These are phyloP conservation scores for Phanerotoma sp. DNA, from an alignment of 2,888 invertebrate genomes.

Conservation along the genomic window DNA sequence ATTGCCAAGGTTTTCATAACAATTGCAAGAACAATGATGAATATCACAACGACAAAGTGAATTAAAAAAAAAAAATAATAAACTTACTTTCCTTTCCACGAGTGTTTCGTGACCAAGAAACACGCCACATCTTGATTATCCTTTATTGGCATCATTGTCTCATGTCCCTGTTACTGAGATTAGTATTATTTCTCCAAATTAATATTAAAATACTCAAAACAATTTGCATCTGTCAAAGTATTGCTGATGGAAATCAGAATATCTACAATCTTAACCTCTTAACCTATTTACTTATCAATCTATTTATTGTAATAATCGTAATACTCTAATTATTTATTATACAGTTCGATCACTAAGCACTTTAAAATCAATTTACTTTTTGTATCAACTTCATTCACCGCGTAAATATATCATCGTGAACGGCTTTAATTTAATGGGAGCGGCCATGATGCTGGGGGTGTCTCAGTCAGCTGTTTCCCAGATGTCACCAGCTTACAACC, in stretches of 20 bases:
- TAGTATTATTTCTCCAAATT: slow-evolving; percentile 21
- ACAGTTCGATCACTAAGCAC: slow-evolving; percentile 5
- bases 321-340: slow-evolving; percentile 2
- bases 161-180: slow-evolving; percentile 56
- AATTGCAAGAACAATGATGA: not conserved
- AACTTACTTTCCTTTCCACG: slow-evolving; percentile 95
- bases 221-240: slow-evolving; percentile 30
- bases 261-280: not conserved
- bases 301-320: not conserved
- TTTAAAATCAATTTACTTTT: slow-evolving; percentile 5
- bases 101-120: slow-evolving; percentile 96
- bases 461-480: slow-evolving; percentile 33
- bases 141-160: slow-evolving; percentile 77
- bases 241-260: not conserved
- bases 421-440: slow-evolving; percentile 36
- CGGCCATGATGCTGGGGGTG: slow-evolving; percentile 46
- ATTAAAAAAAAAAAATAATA: not conserved
- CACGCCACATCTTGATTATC: slow-evolving; percentile 97
- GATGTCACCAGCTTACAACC: slow-evolving; percentile 3
- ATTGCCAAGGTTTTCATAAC: not conserved
- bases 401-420: slow-evolving; percentile 21
- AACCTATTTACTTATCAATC: not conserved
- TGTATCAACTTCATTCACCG: slow-evolving; percentile 11
- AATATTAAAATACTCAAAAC: slow-evolving; percentile 16
- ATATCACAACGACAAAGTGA: no score